phyloP scores from a whole-genome alignment of 2,888 invertebrate species.

The Chymomyza procnemis region DNA sequence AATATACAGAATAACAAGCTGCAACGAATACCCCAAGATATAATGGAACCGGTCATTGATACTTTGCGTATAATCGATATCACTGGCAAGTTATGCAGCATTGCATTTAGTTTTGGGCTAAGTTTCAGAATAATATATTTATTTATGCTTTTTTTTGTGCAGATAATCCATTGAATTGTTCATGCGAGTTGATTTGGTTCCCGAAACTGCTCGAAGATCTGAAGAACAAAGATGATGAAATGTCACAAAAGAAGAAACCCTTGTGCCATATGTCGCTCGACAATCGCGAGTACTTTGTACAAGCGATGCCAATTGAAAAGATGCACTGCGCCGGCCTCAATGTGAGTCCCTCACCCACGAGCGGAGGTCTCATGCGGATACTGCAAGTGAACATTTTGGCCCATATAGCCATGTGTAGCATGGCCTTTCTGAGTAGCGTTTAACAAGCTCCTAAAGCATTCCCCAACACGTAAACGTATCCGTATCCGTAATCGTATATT shows the following conservation, averaged over 20 bases:
- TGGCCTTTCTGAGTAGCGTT: slow-evolving; percentile 64
- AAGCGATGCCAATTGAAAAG: slow-evolving; percentile 88
- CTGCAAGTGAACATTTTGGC: slow-evolving; percentile 75
- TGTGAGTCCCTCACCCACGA: slow-evolving; percentile 74
- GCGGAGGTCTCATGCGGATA: slow-evolving; percentile 73
- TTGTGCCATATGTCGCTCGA: slow-evolving; percentile 89
- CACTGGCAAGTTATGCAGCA: slow-evolving; percentile 83
- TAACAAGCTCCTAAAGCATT: slow-evolving; percentile 45
- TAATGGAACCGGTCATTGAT: slow-evolving; percentile 92
- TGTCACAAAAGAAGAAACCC: slow-evolving; percentile 92
- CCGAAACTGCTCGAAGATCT: slow-evolving; percentile 88
- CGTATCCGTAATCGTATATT: slow-evolving; percentile 29
- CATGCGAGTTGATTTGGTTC: slow-evolving; percentile 94
- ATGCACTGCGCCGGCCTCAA: slow-evolving; percentile 89
- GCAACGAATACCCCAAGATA: slow-evolving; percentile 89
- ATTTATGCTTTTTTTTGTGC: slow-evolving; percentile 32
- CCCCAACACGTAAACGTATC: slow-evolving; percentile 45
- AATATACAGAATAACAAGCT: slow-evolving; percentile 93
- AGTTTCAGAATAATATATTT: background rate
- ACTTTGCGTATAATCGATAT: slow-evolving; percentile 92
- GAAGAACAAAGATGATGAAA: slow-evolving; percentile 90
- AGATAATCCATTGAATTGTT: slow-evolving; percentile 94
- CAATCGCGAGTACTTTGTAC: slow-evolving; percentile 89
- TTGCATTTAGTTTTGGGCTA: background rate
- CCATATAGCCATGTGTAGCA: slow-evolving; percentile 66